Conservation (phyloP, 2,113 vertebrate species). For the Leucosticte australis region DNA sequence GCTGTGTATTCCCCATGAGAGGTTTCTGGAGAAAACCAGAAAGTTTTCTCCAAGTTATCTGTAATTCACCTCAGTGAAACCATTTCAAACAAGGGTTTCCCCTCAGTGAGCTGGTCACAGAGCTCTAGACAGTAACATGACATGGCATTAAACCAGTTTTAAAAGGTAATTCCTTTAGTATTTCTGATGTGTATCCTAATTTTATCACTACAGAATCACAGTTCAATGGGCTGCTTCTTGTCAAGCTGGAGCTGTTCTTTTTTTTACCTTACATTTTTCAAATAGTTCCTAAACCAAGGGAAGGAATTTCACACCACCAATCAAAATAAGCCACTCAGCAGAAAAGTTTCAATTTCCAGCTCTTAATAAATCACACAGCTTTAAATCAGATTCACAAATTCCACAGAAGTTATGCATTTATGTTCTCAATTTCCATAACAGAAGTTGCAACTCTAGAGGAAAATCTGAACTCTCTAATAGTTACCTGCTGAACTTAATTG, state of each 20-base stretch:
- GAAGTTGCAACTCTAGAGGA: not conserved
- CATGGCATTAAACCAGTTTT: not conserved
- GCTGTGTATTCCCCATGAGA: not conserved
- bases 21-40: not conserved
- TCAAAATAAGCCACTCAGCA: constrained; percentile 30
- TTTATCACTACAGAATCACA: not conserved
- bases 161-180: not conserved
- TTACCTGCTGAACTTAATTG: constrained; percentile 23
- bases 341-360: constrained; percentile 42
- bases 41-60: not conserved
- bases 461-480: constrained; percentile 15
- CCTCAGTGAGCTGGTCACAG: not conserved
- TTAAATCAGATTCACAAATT: constrained; percentile 23
- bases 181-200: not conserved
- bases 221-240: not conserved
- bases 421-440: constrained; percentile 26
- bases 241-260: not conserved
- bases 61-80: not conserved
- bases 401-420: not conserved
- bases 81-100: not conserved
- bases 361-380: constrained; percentile 32
- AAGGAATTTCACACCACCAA: constrained; percentile 19
- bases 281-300: not conserved
- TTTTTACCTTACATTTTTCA: not conserved
- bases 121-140: not conserved